Percentiles rank a stretch among this genome's conserved stretches.
Evolutionary conservation across 1,140 invertebrate species (phyloP).

Genomic region (Drosophila albomicans): DNA sequence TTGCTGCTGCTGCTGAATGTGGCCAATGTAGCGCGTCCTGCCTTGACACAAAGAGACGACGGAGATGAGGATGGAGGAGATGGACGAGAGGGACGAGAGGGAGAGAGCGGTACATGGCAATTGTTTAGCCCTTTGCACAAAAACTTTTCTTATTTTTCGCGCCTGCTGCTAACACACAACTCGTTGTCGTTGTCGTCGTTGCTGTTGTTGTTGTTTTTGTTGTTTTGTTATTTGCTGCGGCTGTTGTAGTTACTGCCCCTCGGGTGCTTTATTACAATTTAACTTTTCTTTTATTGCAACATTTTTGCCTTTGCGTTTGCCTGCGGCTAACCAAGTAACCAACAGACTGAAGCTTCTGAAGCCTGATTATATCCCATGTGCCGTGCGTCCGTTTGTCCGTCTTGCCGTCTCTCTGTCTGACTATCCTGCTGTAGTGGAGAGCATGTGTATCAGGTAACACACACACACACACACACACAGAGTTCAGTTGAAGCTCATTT

Average conservation of each 20-base stretch:
- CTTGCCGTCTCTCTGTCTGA: not conserved
- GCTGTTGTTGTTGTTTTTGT: constrained; percentile 1
- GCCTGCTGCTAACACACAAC: constrained; percentile 45
- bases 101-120: constrained; percentile 33
- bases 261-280: constrained; percentile 83
- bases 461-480: no score
- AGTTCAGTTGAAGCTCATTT: constrained; percentile 47
- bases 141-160: constrained; percentile 76
- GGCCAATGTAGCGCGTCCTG: constrained; percentile 41
- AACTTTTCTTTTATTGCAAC: constrained; percentile 81
- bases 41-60: constrained; percentile 3
- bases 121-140: constrained; percentile 66
- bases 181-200: constrained; percentile 26
- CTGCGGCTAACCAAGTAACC: constrained; percentile 64
- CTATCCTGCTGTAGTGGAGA: not conserved
- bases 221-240: constrained; percentile 7
- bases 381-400: not conserved
- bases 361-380: constrained; percentile 63
- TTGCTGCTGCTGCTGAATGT: constrained; percentile 48
- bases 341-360: constrained; percentile 35
- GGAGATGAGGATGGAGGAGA: not conserved
- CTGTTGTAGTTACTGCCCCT: constrained; percentile 23
- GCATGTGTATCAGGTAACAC: constrained; percentile 27
- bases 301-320: constrained; percentile 62
- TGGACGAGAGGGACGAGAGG: not conserved